Conservation (phyloP, 2,797 vertebrate species). For the Morus bassanus region DNA sequence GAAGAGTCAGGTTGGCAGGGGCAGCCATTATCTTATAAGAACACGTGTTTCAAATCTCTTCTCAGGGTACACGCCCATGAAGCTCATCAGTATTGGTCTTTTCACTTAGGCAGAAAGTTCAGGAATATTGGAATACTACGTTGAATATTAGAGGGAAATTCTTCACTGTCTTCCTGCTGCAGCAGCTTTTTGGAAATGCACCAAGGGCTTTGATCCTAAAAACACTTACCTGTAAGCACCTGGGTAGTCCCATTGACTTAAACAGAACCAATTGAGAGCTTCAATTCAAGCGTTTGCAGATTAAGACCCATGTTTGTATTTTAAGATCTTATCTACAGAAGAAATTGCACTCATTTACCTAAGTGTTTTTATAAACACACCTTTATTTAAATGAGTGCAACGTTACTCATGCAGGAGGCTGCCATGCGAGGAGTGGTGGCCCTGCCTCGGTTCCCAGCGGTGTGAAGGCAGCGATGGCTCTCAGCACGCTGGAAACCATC, state of each 20-base stretch:
- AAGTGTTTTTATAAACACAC: background rate
- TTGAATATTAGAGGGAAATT: background rate
- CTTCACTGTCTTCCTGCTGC: background rate
- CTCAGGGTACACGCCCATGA: background rate
- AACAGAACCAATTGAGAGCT: background rate
- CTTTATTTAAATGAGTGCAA: background rate
- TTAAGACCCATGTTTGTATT: background rate
- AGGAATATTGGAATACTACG: background rate
- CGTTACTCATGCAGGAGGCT: background rate
- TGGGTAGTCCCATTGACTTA: background rate
- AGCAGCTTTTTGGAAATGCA: background rate
- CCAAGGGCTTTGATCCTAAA: constrained; percentile 13
- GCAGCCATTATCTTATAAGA: background rate
- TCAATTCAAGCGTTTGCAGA: constrained; percentile 8
- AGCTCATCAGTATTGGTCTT: background rate
- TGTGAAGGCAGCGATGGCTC: rapidly evolving
- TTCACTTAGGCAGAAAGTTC: background rate
- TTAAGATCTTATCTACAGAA: constrained; percentile 38
- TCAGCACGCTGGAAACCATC: background rate
- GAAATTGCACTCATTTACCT: background rate
- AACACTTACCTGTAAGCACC: background rate
- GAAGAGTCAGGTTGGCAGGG: background rate
- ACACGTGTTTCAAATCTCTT: background rate
- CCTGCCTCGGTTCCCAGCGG: background rate
- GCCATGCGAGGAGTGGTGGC: background rate